Conservation (phyloP, 2,113 vertebrate genomes). For the Cephalopterus ornatus region DNA sequence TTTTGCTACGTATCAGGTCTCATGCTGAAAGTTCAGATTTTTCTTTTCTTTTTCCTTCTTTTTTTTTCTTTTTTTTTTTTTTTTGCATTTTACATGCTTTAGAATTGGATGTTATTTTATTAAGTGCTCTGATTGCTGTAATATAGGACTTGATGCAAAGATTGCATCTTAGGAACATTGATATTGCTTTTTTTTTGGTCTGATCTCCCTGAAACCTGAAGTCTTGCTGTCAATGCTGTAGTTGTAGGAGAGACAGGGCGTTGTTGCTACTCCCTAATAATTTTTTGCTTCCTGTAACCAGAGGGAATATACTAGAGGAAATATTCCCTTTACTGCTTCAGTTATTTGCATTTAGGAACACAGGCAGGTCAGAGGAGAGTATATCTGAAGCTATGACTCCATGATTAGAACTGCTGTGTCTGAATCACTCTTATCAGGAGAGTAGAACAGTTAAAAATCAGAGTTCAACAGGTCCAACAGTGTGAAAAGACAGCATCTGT, state of each 20-base stretch:
- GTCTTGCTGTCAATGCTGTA: not conserved
- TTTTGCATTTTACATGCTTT: not conserved
- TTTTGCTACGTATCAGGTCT: rapidly evolving
- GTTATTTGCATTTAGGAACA: not conserved
- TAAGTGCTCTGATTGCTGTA: not conserved
- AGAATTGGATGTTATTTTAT: not conserved
- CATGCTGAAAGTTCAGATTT: not conserved
- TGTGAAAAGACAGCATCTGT: not conserved
- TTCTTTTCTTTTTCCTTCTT: not conserved
- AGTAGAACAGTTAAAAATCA: not conserved
- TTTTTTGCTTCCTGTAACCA: not conserved
- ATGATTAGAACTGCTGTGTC: not conserved
- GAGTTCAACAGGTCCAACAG: not conserved
- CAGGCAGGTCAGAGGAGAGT: not conserved
- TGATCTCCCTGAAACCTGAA: not conserved
- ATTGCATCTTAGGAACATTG: not conserved
- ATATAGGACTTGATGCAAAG: not conserved
- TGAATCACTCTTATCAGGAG: not conserved
- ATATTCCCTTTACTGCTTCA: not conserved
- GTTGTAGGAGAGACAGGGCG: not conserved
- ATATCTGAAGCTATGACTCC: not conserved
- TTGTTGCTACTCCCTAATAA: not conserved
- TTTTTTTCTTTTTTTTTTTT: not conserved
- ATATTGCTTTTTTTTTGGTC: not conserved
- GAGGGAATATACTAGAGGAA: not conserved